Percentiles rank a stretch among this genome's conserved stretches.
Conservation (phyloP, 2,888 invertebrate species). For the Dynastes tityus region DNA sequence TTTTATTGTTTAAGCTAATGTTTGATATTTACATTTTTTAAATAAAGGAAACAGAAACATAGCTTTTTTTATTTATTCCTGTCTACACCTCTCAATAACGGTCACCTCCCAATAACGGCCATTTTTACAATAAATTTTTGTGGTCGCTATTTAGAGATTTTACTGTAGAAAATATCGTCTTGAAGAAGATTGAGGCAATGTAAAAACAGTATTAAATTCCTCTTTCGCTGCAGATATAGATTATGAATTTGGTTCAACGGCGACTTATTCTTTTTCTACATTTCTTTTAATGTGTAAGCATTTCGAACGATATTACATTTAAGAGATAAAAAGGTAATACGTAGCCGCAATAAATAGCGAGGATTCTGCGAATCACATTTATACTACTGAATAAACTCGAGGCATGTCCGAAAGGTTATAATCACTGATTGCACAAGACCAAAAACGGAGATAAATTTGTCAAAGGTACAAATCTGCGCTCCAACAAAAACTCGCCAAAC, state of each 20-base stretch:
- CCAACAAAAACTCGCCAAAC: slow-evolving; percentile 41
- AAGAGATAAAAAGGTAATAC: slow-evolving; percentile 10
- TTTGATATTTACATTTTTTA: too few relatives aligned
- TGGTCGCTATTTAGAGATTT: too few relatives aligned
- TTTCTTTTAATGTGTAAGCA: neutral
- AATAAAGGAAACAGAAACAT: too few relatives aligned
- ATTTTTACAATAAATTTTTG: too few relatives aligned
- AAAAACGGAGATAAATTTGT: slow-evolving; percentile 45
- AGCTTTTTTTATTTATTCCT: too few relatives aligned
- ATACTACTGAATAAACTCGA: slow-evolving; percentile 21
- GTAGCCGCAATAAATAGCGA: slow-evolving; percentile 1
- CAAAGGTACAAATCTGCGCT: slow-evolving; percentile 39
- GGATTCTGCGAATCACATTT: slow-evolving; percentile 31
- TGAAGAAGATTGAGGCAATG: neutral
- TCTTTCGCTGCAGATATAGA: neutral
- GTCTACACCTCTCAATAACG: too few relatives aligned
- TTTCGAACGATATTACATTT: slow-evolving; percentile 1
- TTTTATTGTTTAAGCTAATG: too few relatives aligned
- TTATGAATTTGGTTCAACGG: too few relatives aligned
- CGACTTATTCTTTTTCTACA: neutral
- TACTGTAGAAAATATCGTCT: neutral
- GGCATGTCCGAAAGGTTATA: slow-evolving; percentile 39
- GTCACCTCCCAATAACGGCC: too few relatives aligned
- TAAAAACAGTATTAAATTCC: neutral
- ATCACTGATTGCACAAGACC: slow-evolving; percentile 40